A percentile compares a stretch with the other conserved stretches of the same genome.
These are phyloP conservation scores for Phrynosoma platyrhinos DNA, from an alignment of 2,113 vertebrate genomes.

Conservation along the genomic window DNA sequence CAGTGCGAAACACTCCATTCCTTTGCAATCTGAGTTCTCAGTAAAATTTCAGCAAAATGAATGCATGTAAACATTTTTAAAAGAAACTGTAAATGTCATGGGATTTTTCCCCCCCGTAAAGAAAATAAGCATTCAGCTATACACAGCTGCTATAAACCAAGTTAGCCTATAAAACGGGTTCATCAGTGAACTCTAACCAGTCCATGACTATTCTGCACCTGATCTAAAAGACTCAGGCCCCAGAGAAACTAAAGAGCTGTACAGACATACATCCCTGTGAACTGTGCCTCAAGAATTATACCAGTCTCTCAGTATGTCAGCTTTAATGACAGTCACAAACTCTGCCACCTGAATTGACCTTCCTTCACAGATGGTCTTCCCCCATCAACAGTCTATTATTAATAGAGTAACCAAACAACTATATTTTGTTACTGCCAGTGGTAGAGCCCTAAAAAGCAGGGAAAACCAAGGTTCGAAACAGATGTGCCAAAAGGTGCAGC, in stretches of 20 bases:
- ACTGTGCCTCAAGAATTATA: not conserved
- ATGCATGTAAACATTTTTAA: not conserved
- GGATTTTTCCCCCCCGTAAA: not conserved
- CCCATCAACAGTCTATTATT: no score
- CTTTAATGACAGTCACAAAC: no score
- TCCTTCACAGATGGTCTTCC: no score
- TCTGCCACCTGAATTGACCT: no score
- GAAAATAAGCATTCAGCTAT: not conserved
- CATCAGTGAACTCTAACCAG: not conserved
- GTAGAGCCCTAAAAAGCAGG: no score
- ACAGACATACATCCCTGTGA: not conserved
- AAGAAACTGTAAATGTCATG: not conserved
- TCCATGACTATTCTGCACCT: not conserved
- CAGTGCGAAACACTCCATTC: fast-evolving
- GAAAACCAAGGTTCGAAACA: no score
- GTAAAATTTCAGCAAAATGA: not conserved
- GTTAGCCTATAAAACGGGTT: not conserved
- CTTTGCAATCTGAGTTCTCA: fast-evolving
- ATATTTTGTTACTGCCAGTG: no score
- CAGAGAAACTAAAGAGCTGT: not conserved
- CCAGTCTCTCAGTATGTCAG: not conserved
- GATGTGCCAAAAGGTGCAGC: no score
- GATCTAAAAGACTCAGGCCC: no score
- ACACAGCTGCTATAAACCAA: not conserved
- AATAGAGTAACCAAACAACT: no score